These are phyloP conservation scores for Xiphias gladius DNA, from an alignment of 2,113 vertebrate genomes.

Conservation along the genomic window DNA sequence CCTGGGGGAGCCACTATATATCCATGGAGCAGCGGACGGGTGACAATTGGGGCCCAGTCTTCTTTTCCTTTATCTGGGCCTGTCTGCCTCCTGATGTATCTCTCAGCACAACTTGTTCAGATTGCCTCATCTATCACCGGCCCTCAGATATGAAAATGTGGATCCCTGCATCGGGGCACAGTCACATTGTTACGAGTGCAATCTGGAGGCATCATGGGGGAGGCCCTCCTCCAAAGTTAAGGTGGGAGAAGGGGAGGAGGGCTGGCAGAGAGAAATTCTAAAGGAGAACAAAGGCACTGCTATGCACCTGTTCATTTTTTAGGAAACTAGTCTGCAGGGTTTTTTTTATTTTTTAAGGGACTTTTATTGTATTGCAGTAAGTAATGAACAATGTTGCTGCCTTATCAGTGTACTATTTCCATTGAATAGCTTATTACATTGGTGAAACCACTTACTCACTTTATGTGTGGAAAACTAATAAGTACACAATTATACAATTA, in stretches of 20 bases:
- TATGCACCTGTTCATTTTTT: conserved; percentile 28
- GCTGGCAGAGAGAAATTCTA: background rate
- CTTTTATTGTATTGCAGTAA: background rate
- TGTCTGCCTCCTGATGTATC: conserved; percentile 86
- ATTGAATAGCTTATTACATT: conserved; percentile 7
- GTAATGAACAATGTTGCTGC: conserved; percentile 28
- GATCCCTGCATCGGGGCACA: conserved; percentile 72
- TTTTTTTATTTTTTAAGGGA: background rate
- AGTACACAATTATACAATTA: conserved; percentile 49
- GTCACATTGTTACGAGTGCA: conserved; percentile 74
- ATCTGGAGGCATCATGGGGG: conserved; percentile 75
- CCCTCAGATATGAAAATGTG: conserved; percentile 81
- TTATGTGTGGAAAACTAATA: conserved; percentile 50
- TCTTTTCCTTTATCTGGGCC: conserved; percentile 77
- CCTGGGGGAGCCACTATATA: conserved; percentile 75
- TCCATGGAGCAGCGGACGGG: conserved; percentile 60
- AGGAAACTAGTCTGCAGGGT: background rate
- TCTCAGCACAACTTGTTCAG: conserved; percentile 81
- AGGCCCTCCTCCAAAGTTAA: conserved; percentile 60
- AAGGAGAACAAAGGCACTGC: conserved; percentile 11
- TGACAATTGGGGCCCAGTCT: conserved; percentile 68
- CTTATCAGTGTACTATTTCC: conserved; percentile 15
- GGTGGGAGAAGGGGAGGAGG: background rate
- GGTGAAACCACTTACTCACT: conserved; percentile 20
- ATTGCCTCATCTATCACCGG: conserved; percentile 88